Evolutionary conservation across 2,888 invertebrate genomes (phyloP), one percentile per base, ranked within the genome.

Genomic region (Pseudococcus jackbeardsleyi): DNA sequence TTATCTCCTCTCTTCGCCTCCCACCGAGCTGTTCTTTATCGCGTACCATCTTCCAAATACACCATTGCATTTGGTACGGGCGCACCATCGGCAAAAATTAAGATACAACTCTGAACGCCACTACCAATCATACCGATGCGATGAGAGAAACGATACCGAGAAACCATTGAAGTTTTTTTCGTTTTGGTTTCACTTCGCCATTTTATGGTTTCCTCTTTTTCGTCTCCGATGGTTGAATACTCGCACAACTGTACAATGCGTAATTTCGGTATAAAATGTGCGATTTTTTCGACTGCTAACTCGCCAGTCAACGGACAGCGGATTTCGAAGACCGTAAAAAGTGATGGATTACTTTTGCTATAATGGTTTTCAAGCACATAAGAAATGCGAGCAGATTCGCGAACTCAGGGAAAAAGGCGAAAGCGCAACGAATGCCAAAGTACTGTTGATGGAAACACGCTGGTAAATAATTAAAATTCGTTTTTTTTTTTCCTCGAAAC

Each of bases 191-290:
- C 64, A 64, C 19, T 22, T 22, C 64, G 64, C 64, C 64, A 64
- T 64, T 64, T 64, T 64, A 64, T 64, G 64, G 64, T 64, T 64
- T 64, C 19, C 64, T 64, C 11, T 64, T 64, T 59, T 59, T n/a
- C 59, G 59, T 59, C 59, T 59, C n/a, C n/a, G 42, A 42, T 59
- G 64, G 8, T 64, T 64, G 64, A 64, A 64, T 64, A 64, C 64
- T 64, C 22, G 19, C 22, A 11, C 19, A 19, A 1, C n/a, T 22
- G 19, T 22, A 64, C 64, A 64, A 64, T 64, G 64, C 54, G 54
- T 54, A 54, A 54, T 54, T 54, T 54, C 54, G 54, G 54, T n/a
- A n/a, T 54, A 54, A 64, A 64, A 64, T 64, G 64, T 64, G 64
- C 19, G 64, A 64, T 64, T 64, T 64, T 64, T 64, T 64, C 64